These are phyloP conservation scores for Centropus bengalensis DNA, from an alignment of 2,113 vertebrate species.

Conservation along the genomic window DNA sequence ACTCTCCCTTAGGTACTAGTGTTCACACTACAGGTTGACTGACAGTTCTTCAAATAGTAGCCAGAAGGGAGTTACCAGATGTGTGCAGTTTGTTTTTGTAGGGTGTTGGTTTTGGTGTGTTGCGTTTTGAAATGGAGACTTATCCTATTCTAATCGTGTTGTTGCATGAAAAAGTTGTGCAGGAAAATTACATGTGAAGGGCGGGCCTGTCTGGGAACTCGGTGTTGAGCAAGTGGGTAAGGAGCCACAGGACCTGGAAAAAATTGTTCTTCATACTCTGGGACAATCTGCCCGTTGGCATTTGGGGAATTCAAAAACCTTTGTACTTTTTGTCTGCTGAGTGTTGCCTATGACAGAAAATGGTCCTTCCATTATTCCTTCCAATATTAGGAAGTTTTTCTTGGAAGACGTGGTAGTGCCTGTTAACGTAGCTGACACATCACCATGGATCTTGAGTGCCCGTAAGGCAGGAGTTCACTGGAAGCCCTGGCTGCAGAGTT, in stretches of 20 bases:
- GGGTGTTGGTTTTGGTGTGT: neutral
- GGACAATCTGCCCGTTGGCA: neutral
- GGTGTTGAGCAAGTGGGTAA: neutral
- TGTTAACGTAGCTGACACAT: neutral
- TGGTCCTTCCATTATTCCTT: neutral
- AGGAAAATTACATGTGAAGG: neutral
- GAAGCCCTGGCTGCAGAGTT: neutral
- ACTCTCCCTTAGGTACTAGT: constrained; percentile 52
- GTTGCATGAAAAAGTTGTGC: constrained; percentile 15
- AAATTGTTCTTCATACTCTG: neutral
- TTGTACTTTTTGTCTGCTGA: neutral
- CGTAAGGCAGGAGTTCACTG: neutral
- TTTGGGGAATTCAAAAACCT: neutral
- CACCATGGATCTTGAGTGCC: neutral
- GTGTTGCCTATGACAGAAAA: neutral
- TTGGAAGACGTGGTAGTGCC: neutral
- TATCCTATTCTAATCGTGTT: neutral
- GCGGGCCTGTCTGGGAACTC: neutral
- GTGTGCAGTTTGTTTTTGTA: neutral
- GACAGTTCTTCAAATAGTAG: constrained; percentile 41
- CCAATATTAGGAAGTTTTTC: neutral
- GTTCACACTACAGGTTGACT: constrained; percentile 2
- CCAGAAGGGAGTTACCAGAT: constrained; percentile 47
- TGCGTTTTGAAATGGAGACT: constrained; percentile 45
- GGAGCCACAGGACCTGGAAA: neutral